Percentiles rank a stretch among this genome's conserved stretches.
Conservation (phyloP, 2,797 vertebrate genomes). For the Coregonus sp. region DNA sequence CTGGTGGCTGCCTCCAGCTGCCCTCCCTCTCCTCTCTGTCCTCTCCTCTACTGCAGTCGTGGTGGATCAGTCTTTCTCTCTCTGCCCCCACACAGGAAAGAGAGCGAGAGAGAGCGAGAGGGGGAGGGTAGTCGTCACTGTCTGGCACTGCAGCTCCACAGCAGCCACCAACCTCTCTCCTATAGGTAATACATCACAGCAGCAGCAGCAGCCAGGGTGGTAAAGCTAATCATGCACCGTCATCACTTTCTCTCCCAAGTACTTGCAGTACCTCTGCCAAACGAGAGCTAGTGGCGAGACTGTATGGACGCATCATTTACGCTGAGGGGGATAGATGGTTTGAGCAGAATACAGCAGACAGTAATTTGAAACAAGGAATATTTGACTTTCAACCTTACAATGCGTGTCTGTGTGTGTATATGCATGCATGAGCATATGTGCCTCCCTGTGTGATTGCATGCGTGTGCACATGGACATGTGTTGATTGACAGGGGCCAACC, state of each 20-base stretch:
- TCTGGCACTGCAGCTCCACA: not conserved
- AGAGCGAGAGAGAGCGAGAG: not conserved
- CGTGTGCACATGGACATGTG: not conserved
- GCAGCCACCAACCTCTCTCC: slow-evolving; percentile 1
- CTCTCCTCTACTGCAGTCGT: slow-evolving; percentile 16
- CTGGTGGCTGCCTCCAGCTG: not conserved
- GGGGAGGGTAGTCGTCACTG: not conserved
- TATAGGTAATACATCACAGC: not conserved
- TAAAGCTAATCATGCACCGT: slow-evolving; percentile 19
- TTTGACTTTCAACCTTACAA: not conserved
- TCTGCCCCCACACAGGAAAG: not conserved
- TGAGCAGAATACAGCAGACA: not conserved
- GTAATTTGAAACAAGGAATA: not conserved
- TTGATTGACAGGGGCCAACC: not conserved
- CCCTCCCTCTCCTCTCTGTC: too few relatives aligned
- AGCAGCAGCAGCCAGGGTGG: too few relatives aligned
- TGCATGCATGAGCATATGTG: not conserved
- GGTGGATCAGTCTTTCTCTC: slow-evolving; percentile 22
- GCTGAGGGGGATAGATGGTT: not conserved
- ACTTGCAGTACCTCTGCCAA: slow-evolving; percentile 10
- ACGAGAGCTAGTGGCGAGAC: slow-evolving; percentile 6
- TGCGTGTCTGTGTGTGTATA: not conserved
- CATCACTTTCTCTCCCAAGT: slow-evolving; percentile 7
- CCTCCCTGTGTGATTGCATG: not conserved
- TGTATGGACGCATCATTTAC: too few relatives aligned